Evolutionary conservation across 2,888 invertebrate species (phyloP).

Genomic region (Tortrix viridana): DNA sequence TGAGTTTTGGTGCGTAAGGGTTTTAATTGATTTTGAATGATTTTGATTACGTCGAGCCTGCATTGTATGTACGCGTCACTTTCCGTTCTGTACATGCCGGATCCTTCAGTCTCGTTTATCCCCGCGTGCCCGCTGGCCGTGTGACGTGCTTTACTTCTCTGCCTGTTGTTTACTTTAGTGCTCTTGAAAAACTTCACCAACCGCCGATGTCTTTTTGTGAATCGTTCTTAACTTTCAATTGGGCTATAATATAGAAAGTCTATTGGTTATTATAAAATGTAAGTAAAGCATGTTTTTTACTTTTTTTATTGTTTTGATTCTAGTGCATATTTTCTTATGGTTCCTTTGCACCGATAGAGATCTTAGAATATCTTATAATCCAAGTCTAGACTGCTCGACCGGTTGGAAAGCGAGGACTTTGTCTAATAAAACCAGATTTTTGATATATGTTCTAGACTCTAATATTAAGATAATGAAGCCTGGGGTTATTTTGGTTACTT

Average conservation of each 20-base stretch:
- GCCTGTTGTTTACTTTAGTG: slow-evolving; percentile 28
- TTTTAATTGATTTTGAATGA: not conserved
- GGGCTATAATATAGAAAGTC: not conserved
- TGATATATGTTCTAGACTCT: slow-evolving; percentile 50
- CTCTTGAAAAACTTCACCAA: slow-evolving; percentile 20
- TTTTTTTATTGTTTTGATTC: not conserved
- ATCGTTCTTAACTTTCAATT: not conserved
- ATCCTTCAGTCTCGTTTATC: slow-evolving; percentile 62
- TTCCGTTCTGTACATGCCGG: slow-evolving; percentile 19
- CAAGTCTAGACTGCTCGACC: slow-evolving; percentile 53
- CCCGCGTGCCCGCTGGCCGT: slow-evolving; percentile 61
- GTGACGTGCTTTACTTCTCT: slow-evolving; percentile 40
- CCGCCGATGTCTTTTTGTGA: slow-evolving; percentile 3
- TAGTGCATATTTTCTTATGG: too few relatives aligned
- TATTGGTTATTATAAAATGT: slow-evolving; percentile 13
- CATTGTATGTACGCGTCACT: slow-evolving; percentile 25
- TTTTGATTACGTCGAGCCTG: slow-evolving; percentile 5
- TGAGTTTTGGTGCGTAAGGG: not conserved
- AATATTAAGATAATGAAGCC: too few relatives aligned
- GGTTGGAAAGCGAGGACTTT: slow-evolving; percentile 77
- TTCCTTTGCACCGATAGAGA: not conserved
- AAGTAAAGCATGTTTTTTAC: too few relatives aligned
- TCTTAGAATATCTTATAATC: not conserved
- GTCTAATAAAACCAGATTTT: slow-evolving; percentile 68
- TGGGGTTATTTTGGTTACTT: too few relatives aligned